Conservation (phyloP, 2,113 vertebrate species). For the Thryonomys swinderianus region DNA sequence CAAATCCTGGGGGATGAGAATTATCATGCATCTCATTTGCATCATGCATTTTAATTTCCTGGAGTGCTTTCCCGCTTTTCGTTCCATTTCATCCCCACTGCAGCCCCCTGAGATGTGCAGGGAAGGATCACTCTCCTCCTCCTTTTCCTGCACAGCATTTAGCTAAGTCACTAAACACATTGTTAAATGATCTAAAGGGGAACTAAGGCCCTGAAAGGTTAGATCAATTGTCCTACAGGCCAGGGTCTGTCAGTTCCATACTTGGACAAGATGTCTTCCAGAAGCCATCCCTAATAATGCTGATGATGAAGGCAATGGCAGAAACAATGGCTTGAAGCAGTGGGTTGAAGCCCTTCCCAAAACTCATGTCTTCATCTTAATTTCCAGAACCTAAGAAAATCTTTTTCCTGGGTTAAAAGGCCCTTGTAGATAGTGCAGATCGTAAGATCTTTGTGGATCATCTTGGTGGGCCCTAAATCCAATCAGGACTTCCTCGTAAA, state of each 20-base stretch:
- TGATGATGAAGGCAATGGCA: accelerated
- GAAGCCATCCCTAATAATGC: neutral
- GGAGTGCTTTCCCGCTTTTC: neutral
- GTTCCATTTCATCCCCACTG: neutral
- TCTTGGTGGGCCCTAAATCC: no score
- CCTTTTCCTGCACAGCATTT: accelerated
- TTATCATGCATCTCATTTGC: neutral
- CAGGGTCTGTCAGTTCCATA: neutral
- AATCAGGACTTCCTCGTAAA: neutral
- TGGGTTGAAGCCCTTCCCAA: neutral
- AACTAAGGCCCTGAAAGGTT: neutral
- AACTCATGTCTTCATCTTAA: neutral
- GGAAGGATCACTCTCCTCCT: accelerated
- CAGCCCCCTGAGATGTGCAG: neutral
- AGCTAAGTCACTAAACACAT: neutral
- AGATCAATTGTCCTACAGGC: neutral
- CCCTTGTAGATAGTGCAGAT: neutral
- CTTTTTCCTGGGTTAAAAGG: neutral
- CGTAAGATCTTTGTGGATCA: neutral
- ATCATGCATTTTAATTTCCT: neutral
- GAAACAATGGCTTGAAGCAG: accelerated
- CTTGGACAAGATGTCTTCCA: neutral
- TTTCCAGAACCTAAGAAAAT: neutral
- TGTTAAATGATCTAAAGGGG: neutral
- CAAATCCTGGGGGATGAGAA: neutral